Base-by-base conservation (phyloP, 2,888 invertebrate species). In the Entomobrya proxima region DNA sequence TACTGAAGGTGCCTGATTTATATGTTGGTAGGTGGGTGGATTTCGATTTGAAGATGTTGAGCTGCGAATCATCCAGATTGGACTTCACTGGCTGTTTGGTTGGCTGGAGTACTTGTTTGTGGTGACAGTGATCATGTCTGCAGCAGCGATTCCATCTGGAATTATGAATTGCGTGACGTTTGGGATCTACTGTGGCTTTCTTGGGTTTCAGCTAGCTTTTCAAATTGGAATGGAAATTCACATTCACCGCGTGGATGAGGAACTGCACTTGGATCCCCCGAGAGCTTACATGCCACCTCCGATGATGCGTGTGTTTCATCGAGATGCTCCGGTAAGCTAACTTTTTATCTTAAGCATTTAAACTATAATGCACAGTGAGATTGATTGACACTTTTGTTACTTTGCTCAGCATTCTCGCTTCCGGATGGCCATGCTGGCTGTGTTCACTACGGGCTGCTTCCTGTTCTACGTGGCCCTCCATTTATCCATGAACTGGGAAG, bases 281-380 rank as follows among this genome's bases (percentile, higher is more conserved):
- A 27, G 87, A 1, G 18, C 58, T 0, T 87, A 85, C 44, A n/a
- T 87, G 0, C 87, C 87, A 18, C 81, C 87, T 11, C 87, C 87
- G 0, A 61, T 87, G 9, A 85, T 87, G 87, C 58, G 87, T 0
- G 1, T 87, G 0, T 87, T 87, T 44, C 87, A 87, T 21, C 67
- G n/a, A 18, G 83, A 85, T 64, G 87, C 87, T 27, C 87, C 87
- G 2, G 87, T 87, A 87, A 84, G 80, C 47, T 30, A 44, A n/a
- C n/a, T n/a, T n/a, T 32, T 76, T 55, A 24, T n/a, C n/a, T n/a
- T n/a, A 58, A 32, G n/a, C 15, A 35, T 18, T 77, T 21, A 27
- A 13, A 27, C 24, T 9, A 21, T n/a, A 37, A 24, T 27, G 3
- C 27, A 55, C n/a, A 55, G n/a, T 47, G 35, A 58, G 15, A 21